phyloP scores from a whole-genome alignment of 2,888 invertebrate genomes.

The Oscheius sp. region DNA sequence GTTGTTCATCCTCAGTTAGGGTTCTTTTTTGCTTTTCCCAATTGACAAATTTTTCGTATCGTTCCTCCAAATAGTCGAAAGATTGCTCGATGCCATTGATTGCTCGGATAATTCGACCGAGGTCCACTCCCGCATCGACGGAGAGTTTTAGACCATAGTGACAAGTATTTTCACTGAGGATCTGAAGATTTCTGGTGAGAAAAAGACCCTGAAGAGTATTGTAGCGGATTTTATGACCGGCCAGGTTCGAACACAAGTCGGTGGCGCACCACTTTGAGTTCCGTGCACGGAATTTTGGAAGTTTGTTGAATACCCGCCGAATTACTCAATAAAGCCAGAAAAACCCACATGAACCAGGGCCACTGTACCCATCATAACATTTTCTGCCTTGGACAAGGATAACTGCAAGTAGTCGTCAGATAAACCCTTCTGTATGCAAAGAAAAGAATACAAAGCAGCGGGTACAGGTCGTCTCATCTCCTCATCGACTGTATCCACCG shows the following conservation, averaged over 20 bases:
- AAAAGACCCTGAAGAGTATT: too few relatives aligned
- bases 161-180: slow-evolving; percentile 49
- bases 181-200: slow-evolving; percentile 48
- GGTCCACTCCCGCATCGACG: neutral
- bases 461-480: slow-evolving; percentile 46
- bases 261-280: too few relatives aligned
- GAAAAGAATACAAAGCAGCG: slow-evolving; percentile 51
- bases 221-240: too few relatives aligned
- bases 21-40: slow-evolving; percentile 24
- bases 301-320: too few relatives aligned
- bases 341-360: slow-evolving; percentile 46
- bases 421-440: slow-evolving; percentile 54
- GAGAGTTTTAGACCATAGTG: slow-evolving; percentile 44
- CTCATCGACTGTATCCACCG: slow-evolving; percentile 45
- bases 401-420: slow-evolving; percentile 45
- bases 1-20: slow-evolving; percentile 7
- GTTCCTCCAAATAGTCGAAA: slow-evolving; percentile 50
- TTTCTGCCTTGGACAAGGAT: slow-evolving; percentile 39
- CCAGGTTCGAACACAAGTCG: too few relatives aligned
- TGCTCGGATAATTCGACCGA: slow-evolving; percentile 39
- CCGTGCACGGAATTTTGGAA: slow-evolving; percentile 1
- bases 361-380: slow-evolving; percentile 44
- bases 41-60: slow-evolving; percentile 35
- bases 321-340: too few relatives aligned
- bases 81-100: slow-evolving; percentile 56